These are phyloP conservation scores for Helicolenus hilgendorfi DNA, from an alignment of 2,797 vertebrate species.

Conservation along the genomic window DNA sequence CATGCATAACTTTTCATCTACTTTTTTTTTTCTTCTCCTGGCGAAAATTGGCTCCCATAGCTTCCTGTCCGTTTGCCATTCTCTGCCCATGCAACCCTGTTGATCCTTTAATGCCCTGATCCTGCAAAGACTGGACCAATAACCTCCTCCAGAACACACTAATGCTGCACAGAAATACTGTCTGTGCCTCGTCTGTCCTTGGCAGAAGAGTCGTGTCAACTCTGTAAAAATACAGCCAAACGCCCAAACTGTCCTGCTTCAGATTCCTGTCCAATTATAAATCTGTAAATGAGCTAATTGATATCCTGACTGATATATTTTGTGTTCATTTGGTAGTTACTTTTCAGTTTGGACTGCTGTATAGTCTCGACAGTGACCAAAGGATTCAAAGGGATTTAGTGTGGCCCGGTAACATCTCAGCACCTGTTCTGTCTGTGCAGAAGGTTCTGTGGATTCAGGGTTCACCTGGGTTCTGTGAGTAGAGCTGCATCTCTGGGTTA, in stretches of 20 bases:
- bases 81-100: neutral
- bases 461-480: constrained; percentile 14
- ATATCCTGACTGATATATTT: constrained; percentile 29
- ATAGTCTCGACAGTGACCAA: constrained; percentile 40
- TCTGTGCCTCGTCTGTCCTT: neutral
- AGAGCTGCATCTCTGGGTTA: constrained; percentile 45
- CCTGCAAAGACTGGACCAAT: constrained; percentile 40
- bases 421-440: constrained; percentile 38
- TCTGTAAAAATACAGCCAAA: constrained; percentile 14
- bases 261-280: constrained; percentile 10
- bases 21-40: constrained; percentile 22
- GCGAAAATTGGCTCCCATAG: neutral
- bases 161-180: neutral
- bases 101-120: constrained; percentile 18
- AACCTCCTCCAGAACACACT: constrained; percentile 15
- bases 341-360: constrained; percentile 31
- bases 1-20: neutral
- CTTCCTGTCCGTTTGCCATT: neutral
- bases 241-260: constrained; percentile 1
- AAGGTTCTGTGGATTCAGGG: constrained; percentile 6
- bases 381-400: constrained; percentile 62
- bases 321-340: constrained; percentile 4
- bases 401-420: constrained; percentile 6
- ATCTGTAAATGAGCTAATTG: constrained; percentile 52
- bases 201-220: neutral